Conservation (phyloP, 2,888 invertebrate genomes). For the Sarcophaga carnaria region DNA sequence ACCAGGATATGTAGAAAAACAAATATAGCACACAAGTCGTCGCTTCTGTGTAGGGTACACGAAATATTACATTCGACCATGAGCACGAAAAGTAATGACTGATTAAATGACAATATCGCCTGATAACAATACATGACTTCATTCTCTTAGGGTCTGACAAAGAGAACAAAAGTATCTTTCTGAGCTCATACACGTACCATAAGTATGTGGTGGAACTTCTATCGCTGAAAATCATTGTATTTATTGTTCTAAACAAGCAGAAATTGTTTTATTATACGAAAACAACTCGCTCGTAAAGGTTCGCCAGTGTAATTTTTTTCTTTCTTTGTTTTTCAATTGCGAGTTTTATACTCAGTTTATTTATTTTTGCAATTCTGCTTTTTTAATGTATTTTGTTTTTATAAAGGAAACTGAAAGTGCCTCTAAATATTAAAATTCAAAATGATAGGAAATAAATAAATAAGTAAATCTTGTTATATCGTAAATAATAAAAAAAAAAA, state of each 20-base stretch:
- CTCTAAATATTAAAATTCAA: background rate
- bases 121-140: conserved; percentile 24
- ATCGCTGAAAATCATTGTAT: background rate
- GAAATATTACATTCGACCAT: too few species aligned
- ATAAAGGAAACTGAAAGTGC: conserved; percentile 7
- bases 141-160: conserved; percentile 36
- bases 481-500: background rate
- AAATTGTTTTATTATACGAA: conserved; percentile 58
- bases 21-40: too few species aligned
- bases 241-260: conserved; percentile 22
- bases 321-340: background rate
- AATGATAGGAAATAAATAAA: background rate
- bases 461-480: background rate
- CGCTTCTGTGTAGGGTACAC: too few species aligned
- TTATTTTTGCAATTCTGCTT: background rate
- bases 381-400: background rate
- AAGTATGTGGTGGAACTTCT: conserved; percentile 1
- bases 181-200: background rate
- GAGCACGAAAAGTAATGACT: too few species aligned
- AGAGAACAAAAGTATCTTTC: conserved; percentile 11
- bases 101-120: background rate
- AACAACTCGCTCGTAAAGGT: conserved; percentile 47
- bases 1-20: too few species aligned
- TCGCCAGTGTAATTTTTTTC: conserved; percentile 15
- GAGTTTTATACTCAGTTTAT: conserved; percentile 2